Evolutionary conservation across 2,113 vertebrate species (phyloP).

Genomic region (Strix uralensis): DNA sequence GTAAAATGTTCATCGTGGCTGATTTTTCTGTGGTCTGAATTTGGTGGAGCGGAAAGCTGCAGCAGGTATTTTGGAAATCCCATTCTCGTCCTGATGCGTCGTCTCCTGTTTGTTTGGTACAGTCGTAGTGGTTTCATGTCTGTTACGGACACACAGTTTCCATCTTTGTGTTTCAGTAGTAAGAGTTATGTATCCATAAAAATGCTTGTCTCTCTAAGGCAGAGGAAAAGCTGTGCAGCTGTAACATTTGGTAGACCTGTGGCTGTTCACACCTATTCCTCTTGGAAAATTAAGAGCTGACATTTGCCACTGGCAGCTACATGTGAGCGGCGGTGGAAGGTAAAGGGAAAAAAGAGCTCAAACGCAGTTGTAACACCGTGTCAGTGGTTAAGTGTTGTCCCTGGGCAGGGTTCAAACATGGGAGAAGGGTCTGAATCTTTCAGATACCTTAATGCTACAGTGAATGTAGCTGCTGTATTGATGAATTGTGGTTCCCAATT

Average conservation of each 20-base stretch:
- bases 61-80: not conserved
- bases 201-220: not conserved
- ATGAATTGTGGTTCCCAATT: not conserved
- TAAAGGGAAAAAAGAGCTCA: not conserved
- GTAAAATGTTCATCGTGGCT: not conserved
- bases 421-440: not conserved
- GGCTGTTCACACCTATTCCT: not conserved
- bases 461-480: rapidly evolving
- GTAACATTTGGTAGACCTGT: not conserved
- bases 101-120: rapidly evolving
- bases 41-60: not conserved
- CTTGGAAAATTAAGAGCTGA: not conserved
- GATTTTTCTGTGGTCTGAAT: not conserved
- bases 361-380: rapidly evolving
- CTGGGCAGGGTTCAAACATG: not conserved
- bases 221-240: not conserved
- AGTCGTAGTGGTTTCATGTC: not conserved
- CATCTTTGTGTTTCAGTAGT: not conserved
- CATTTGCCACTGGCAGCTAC: not conserved
- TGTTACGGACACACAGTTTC: not conserved
- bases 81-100: not conserved
- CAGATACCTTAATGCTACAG: rapidly evolving
- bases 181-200: not conserved
- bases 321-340: not conserved
- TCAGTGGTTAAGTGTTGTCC: not conserved